phyloP scores from a whole-genome alignment of 1,140 invertebrate species.

The Drosophila guanche region DNA sequence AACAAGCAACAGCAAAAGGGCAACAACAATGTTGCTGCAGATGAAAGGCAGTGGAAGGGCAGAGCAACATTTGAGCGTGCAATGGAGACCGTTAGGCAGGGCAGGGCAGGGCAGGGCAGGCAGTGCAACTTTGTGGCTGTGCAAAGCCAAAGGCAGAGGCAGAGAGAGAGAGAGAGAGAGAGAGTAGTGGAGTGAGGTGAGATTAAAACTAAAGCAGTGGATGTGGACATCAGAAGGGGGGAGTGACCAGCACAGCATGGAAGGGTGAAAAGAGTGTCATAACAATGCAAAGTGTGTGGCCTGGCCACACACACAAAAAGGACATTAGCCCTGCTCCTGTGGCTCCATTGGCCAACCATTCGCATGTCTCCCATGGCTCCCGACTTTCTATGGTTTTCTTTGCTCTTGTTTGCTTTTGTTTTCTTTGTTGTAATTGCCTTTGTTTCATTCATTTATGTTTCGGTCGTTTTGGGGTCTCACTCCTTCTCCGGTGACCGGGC shows the following conservation, averaged over 20 bases:
- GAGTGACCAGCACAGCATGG: neutral
- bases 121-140: no score
- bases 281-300: slow-evolving; percentile 56
- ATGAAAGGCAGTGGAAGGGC: no score
- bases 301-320: slow-evolving; percentile 50
- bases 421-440: slow-evolving; percentile 48
- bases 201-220: no score
- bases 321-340: slow-evolving; percentile 57
- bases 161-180: neutral
- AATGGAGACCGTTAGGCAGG: no score
- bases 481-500: neutral
- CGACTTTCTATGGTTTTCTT: neutral
- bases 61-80: no score
- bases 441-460: slow-evolving; percentile 54
- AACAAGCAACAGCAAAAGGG: slow-evolving; percentile 39
- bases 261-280: slow-evolving; percentile 9
- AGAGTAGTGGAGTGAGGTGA: neutral
- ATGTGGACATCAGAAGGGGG: no score
- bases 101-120: no score
- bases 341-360: no score
- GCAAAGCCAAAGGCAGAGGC: neutral
- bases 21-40: slow-evolving; percentile 11
- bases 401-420: slow-evolving; percentile 16
- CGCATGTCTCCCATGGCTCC: neutral
- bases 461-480: slow-evolving; percentile 17